A percentile compares a stretch with the other conserved stretches of the same genome.
Conservation (phyloP, 2,888 invertebrate genomes). For the Entomobrya multifasciata region DNA sequence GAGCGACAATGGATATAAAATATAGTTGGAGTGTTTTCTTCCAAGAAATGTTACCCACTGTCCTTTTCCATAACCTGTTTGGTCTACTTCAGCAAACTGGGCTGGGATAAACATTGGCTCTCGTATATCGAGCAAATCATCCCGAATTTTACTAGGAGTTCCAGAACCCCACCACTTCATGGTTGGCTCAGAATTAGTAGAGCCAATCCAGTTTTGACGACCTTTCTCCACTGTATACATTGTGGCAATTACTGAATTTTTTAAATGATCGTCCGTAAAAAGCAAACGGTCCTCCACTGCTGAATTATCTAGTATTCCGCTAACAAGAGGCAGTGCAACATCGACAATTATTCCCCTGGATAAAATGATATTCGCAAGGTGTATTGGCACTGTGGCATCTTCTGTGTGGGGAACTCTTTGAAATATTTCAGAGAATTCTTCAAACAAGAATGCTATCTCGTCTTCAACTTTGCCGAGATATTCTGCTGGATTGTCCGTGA, state of each 20-base stretch:
- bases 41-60: conserved; percentile 38
- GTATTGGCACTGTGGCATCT: background rate
- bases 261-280: conserved; percentile 46
- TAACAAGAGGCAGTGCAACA: background rate
- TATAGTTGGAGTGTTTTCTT: conserved; percentile 14
- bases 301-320: background rate
- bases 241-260: conserved; percentile 19
- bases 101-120: background rate
- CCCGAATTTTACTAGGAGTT: background rate
- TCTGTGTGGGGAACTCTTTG: background rate
- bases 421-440: background rate
- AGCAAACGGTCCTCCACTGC: background rate
- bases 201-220: conserved; percentile 20
- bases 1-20: conserved; percentile 48
- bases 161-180: conserved; percentile 34
- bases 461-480: background rate
- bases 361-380: background rate
- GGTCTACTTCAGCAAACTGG: background rate
- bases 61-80: background rate
- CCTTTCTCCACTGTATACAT: conserved; percentile 23
- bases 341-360: background rate
- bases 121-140: background rate
- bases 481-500: background rate
- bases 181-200: background rate
- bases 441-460: background rate